Evolutionary conservation across 2,797 vertebrate species (phyloP).

Genomic region (Lemur catta): DNA sequence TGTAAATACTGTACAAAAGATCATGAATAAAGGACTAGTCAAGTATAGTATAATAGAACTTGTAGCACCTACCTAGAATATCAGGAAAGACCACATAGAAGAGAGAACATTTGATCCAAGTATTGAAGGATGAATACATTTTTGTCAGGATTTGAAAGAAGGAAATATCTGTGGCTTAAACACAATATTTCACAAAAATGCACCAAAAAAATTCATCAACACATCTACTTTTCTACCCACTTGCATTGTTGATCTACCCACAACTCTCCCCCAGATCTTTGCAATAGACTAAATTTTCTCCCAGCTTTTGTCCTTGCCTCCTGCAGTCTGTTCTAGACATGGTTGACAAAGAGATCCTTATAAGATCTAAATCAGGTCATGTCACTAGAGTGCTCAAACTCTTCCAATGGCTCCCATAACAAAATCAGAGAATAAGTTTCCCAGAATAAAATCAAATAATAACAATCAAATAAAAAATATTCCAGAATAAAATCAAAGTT

Average conservation of each 20-base stretch:
- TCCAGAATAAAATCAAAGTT: not conserved
- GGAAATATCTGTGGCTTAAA: not conserved
- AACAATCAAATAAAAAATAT: not conserved
- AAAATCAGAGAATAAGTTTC: slow-evolving; percentile 26
- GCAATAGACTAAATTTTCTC: not conserved
- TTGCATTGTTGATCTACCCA: not conserved
- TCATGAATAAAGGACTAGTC: not conserved
- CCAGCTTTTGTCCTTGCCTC: not conserved
- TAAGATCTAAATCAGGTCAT: not conserved
- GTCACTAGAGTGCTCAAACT: not conserved
- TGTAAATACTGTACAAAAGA: not conserved
- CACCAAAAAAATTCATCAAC: too few relatives aligned
- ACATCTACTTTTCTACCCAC: not conserved
- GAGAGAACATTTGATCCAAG: not conserved
- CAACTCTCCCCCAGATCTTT: not conserved
- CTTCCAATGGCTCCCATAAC: not conserved
- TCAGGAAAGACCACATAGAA: not conserved
- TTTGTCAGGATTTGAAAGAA: not conserved
- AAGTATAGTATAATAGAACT: not conserved
- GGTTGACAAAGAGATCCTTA: not conserved
- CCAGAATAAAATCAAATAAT: not conserved
- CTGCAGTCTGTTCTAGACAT: not conserved
- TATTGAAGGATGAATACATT: not conserved
- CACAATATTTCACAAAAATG: not conserved
- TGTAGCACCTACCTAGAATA: not conserved